Evolutionary conservation across 2,888 invertebrate genomes (phyloP), one percentile per base, ranked within the genome.

Genomic region (Incurvaria masculella): DNA sequence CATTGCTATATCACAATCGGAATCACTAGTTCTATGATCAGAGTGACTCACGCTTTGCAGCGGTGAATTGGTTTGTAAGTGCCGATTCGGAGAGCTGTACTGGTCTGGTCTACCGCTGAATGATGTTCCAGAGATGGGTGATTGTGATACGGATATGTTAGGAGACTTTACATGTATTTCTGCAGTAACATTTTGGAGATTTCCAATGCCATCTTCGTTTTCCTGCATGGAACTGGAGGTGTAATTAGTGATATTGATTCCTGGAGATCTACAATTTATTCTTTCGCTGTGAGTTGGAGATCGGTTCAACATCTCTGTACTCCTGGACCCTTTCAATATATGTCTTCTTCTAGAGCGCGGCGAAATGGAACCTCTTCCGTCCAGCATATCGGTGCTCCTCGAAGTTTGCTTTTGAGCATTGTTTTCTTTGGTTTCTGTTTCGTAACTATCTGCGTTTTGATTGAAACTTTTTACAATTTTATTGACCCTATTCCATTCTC

Each of bases 301-400:
- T 4, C 33, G 67, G 43, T 76, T 72, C 44, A 79, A 61, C 2
- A 72, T 68, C 51, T 78, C 78, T 47, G 64, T 74, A 49, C 78
- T 78, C 59, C 65, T 70, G 4, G 76, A 76, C 52, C 65, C 70
- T 55, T 72, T 72, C 1, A 76, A 56, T 11, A 63, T 47, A 58
- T 65, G 64, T 51, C 63, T 69, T 49, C 68, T 57, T 53, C 68
- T 64, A 5, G 72, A 69, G 56, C 64, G 70, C 16, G 57, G 53
- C 3, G 68, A 65, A n/a, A 10, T 6, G 44, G 71, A 65, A 21
- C 21, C 23, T 52, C 65, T 62, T 17, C 55, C 66, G 46, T 78
- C 76, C 42, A 78, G 58, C 21, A 64, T 56, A 54, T 83, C 83
- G 5, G 79, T 79, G 55, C 83, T 83, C 57, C 71, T 74, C 17